Conservation (phyloP, 2,797 vertebrate species). For the Etheostoma nigrum region DNA sequence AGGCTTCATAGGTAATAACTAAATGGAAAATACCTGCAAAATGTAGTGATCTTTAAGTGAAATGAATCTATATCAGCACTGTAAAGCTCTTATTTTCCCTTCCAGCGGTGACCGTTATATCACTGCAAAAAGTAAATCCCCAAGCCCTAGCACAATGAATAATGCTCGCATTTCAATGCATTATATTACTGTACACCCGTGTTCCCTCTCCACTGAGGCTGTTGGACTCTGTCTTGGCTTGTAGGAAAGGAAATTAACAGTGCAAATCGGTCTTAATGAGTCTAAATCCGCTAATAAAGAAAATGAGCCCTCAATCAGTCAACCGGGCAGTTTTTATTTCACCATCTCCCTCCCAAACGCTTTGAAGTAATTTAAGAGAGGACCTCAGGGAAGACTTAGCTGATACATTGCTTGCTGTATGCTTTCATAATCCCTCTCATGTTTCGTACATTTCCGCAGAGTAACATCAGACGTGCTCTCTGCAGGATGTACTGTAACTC, state of each 20-base stretch:
- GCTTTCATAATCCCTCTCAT: constrained; percentile 64
- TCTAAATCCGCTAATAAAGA: constrained; percentile 69
- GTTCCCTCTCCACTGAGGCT: constrained; percentile 28
- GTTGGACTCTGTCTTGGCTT: constrained; percentile 38
- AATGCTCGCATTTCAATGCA: constrained; percentile 45
- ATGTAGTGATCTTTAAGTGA: neutral
- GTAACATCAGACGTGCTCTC: constrained; percentile 45
- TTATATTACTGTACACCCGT: constrained; percentile 25
- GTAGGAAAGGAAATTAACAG: constrained; percentile 57
- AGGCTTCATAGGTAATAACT: neutral
- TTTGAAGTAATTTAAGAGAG: constrained; percentile 57
- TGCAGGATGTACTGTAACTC: constrained; percentile 35
- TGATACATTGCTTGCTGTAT: constrained; percentile 43
- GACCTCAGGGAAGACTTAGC: constrained; percentile 67
- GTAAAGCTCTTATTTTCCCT: neutral
- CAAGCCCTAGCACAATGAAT: constrained; percentile 11
- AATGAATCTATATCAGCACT: constrained; percentile 14
- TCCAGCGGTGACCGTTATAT: constrained; percentile 9
- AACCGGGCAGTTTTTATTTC: constrained; percentile 61
- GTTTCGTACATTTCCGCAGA: constrained; percentile 64
- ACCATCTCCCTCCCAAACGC: constrained; percentile 47
- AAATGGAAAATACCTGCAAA: neutral
- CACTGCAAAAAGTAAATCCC: constrained; percentile 31
- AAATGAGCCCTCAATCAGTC: constrained; percentile 65
- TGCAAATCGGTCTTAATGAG: constrained; percentile 66